These are phyloP conservation scores for Linepithema humile DNA, from an alignment of 1,140 invertebrate species.

Conservation along the genomic window DNA sequence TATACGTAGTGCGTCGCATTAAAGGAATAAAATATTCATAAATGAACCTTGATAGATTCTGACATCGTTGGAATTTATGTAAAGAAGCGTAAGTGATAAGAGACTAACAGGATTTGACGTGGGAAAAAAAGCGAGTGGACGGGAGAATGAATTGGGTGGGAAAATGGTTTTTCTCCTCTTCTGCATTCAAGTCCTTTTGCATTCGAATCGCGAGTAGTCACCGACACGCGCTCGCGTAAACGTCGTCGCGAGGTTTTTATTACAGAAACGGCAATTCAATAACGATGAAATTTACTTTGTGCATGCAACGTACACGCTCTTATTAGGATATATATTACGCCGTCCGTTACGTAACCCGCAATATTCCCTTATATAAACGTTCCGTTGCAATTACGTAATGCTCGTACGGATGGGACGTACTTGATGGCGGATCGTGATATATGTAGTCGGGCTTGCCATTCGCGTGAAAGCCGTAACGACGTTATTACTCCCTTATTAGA, in stretches of 20 bases:
- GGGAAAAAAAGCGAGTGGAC: not conserved
- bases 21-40: conserved; percentile 4
- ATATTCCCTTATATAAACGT: conserved; percentile 50
- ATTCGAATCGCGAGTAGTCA: conserved; percentile 10
- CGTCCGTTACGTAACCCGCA: conserved; percentile 37
- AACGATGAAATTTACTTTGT: conserved; percentile 50
- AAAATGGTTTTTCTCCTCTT: not conserved
- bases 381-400: conserved; percentile 49
- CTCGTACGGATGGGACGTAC: conserved; percentile 34
- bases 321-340: conserved; percentile 53
- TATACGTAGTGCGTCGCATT: not conserved
- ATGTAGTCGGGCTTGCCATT: conserved; percentile 12
- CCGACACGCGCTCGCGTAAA: not conserved
- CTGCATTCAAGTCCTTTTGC: not conserved
- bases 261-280: conserved; percentile 26
- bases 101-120: not conserved
- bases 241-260: conserved; percentile 20
- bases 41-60: not conserved
- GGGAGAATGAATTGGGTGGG: not conserved
- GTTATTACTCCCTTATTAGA: conserved; percentile 23
- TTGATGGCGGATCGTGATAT: conserved; percentile 47
- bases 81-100: not conserved
- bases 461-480: conserved; percentile 39
- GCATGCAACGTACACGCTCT: conserved; percentile 26
- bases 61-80: conserved; percentile 1